Conservation (phyloP, 1,140 invertebrate species). For the Drosophila burlai region DNA sequence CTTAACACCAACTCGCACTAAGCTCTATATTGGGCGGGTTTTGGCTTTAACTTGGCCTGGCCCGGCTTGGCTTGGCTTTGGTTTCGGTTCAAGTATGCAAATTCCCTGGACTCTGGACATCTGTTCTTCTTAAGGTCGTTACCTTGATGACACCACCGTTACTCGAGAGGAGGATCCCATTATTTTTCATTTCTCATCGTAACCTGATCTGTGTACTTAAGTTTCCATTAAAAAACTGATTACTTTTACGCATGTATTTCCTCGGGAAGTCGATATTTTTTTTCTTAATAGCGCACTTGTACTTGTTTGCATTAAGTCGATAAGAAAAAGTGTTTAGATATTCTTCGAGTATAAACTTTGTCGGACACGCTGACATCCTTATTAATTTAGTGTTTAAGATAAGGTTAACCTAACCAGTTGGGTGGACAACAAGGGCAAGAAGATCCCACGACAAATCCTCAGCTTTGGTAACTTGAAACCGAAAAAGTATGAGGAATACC, state of each 20-base stretch:
- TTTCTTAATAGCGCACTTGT: conserved; percentile 9
- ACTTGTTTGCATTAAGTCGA: conserved; percentile 16
- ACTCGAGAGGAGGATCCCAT: conserved; percentile 32
- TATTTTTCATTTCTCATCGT: conserved; percentile 34
- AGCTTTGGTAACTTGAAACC: conserved; percentile 8
- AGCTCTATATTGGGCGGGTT: conserved; percentile 38
- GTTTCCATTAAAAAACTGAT: conserved; percentile 49
- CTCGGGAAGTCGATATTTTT: conserved; percentile 37
- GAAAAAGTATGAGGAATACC: conserved; percentile 1
- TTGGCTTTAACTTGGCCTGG: conserved; percentile 1
- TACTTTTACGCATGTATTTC: conserved; percentile 35
- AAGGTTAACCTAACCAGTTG: not conserved
- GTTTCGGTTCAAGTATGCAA: conserved; percentile 42
- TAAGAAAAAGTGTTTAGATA: conserved; percentile 14
- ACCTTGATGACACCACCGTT: conserved; percentile 46
- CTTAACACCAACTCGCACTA: conserved; percentile 38
- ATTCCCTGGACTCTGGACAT: conserved; percentile 30
- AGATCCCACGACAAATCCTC: conserved; percentile 9
- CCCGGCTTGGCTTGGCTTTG: not conserved
- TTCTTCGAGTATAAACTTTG: not conserved
- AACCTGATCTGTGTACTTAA: conserved; percentile 46
- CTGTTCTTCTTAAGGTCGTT: conserved; percentile 47
- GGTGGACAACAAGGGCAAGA: conserved; percentile 2
- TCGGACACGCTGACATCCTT: conserved; percentile 12
- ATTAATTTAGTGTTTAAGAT: conserved; percentile 12